These are phyloP conservation scores for Callopanchax toddi DNA, from an alignment of 2,113 vertebrate genomes.

Conservation along the genomic window DNA sequence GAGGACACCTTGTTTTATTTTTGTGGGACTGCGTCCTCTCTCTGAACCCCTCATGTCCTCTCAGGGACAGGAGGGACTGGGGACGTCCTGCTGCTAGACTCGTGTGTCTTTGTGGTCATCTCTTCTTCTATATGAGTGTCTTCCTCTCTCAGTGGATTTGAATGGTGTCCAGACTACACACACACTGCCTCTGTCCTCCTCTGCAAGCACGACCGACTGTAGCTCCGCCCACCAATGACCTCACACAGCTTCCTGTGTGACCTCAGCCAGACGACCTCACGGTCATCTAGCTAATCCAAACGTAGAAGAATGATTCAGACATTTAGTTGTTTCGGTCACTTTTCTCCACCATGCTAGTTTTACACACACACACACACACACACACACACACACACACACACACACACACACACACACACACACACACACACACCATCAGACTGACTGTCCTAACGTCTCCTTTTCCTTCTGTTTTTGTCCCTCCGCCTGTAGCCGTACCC, in stretches of 20 bases:
- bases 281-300: too few relatives aligned
- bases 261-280: too few relatives aligned
- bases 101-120: slow-evolving; percentile 58
- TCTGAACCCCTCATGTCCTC: slow-evolving; percentile 1
- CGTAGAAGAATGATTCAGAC: too few relatives aligned
- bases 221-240: slow-evolving; percentile 4
- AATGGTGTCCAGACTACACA: slow-evolving; percentile 63
- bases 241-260: not conserved
- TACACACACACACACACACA: too few relatives aligned
- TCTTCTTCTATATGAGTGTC: slow-evolving; percentile 65
- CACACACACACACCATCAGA: too few relatives aligned
- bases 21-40: not conserved
- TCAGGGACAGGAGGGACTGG: not conserved
- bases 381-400: too few relatives aligned
- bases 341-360: too few relatives aligned
- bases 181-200: slow-evolving; percentile 70
- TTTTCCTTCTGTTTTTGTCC: slow-evolving; percentile 17
- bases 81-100: not conserved
- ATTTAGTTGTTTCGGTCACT: too few relatives aligned
- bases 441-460: too few relatives aligned
- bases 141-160: slow-evolving; percentile 60
- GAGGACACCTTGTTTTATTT: not conserved
- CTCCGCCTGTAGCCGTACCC: slow-evolving; percentile 90
- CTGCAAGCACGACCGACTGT: slow-evolving; percentile 66
- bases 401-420: too few relatives aligned